These are phyloP conservation scores for Hoplostethus mediterraneus DNA, from an alignment of 2,797 vertebrate species.

Conservation along the genomic window DNA sequence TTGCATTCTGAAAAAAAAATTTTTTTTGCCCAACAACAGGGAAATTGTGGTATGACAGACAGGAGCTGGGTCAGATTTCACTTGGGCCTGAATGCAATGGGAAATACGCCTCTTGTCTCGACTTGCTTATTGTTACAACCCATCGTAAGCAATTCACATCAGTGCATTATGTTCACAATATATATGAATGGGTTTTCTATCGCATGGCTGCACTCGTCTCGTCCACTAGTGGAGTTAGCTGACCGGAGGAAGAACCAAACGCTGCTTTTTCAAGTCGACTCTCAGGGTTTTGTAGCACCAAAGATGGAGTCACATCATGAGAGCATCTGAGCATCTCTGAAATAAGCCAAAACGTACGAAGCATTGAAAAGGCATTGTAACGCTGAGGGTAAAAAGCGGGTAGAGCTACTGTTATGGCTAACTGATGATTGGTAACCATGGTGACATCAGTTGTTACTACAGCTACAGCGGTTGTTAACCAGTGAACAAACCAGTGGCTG, in stretches of 20 bases:
- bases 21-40: no score
- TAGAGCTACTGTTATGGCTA: background rate
- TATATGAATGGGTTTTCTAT: slow-evolving; percentile 26
- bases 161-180: slow-evolving; percentile 74
- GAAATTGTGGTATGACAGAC: no score
- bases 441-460: background rate
- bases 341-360: background rate
- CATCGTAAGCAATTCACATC: slow-evolving; percentile 58
- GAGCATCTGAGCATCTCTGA: background rate
- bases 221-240: slow-evolving; percentile 14
- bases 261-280: slow-evolving; percentile 32
- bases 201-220: slow-evolving; percentile 30
- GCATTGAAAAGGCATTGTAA: background rate
- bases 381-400: background rate
- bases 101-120: slow-evolving; percentile 5
- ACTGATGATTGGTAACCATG: no score
- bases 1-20: no score
- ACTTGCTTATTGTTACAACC: slow-evolving; percentile 22
- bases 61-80: no score
- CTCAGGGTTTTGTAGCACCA: slow-evolving; percentile 51
- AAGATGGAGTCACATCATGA: slow-evolving; percentile 11
- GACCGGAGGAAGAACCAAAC: background rate
- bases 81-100: no score
- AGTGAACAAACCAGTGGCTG: slow-evolving; percentile 1
- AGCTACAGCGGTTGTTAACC: background rate